These are phyloP conservation scores for Phasianus colchicus DNA, from an alignment of 2,113 vertebrate genomes.

Conservation along the genomic window DNA sequence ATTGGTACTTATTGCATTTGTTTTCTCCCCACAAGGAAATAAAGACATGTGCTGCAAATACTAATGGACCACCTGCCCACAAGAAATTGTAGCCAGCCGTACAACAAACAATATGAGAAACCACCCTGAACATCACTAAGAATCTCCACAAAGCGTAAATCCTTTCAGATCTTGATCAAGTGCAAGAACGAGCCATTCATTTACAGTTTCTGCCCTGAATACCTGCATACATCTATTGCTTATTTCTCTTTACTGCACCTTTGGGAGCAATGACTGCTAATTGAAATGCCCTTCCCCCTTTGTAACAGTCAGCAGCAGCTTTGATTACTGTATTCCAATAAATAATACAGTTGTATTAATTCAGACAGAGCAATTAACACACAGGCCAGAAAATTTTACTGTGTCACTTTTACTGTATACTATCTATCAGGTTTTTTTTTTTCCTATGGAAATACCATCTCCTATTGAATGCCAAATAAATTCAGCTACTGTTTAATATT, in stretches of 20 bases:
- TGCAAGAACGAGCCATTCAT: background rate
- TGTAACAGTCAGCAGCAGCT: slow-evolving; percentile 51
- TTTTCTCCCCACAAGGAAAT: background rate
- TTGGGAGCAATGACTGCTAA: slow-evolving; percentile 67
- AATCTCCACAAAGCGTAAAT: background rate
- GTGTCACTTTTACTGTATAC: slow-evolving; percentile 56
- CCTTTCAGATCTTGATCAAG: background rate
- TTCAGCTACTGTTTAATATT: slow-evolving; percentile 44
- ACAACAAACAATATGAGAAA: background rate
- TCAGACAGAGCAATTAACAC: slow-evolving; percentile 78
- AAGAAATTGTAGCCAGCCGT: background rate
- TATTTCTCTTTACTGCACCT: slow-evolving; percentile 59
- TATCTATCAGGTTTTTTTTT: slow-evolving; percentile 61
- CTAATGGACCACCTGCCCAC: background rate
- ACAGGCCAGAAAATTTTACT: slow-evolving; percentile 68
- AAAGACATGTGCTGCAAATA: background rate
- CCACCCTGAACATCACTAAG: background rate
- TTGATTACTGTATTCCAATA: slow-evolving; percentile 74
- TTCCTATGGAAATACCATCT: slow-evolving; percentile 60
- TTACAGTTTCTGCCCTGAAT: background rate
- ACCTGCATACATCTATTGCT: slow-evolving; percentile 35
- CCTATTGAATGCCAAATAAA: slow-evolving; percentile 61
- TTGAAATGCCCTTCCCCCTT: slow-evolving; percentile 55
- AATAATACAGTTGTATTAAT: slow-evolving; percentile 71
- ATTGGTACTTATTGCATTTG: background rate